Evolutionary conservation across 2,113 vertebrate species (phyloP).

Genomic region (Ranitomeya imitator): DNA sequence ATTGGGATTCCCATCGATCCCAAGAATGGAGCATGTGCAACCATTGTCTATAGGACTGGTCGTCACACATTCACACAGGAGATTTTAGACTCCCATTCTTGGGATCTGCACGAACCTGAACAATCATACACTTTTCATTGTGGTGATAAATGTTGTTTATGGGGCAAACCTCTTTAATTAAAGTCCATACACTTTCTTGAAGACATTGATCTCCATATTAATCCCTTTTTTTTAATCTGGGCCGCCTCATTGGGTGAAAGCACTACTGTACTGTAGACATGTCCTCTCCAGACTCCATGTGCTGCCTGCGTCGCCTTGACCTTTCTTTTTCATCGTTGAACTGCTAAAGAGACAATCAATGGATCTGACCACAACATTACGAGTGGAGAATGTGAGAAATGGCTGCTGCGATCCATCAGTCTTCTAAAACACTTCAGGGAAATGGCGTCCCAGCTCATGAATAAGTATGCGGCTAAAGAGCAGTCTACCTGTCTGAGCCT

Average conservation of each 20-base stretch:
- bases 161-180: not conserved
- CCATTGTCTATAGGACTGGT: no score
- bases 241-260: constrained; percentile 1
- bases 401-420: constrained; percentile 52
- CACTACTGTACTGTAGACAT: constrained; percentile 31
- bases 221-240: constrained; percentile 9
- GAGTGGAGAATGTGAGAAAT: constrained; percentile 51
- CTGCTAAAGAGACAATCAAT: constrained; percentile 52
- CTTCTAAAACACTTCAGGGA: constrained; percentile 56
- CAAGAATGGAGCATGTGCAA: no score
- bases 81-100: no score
- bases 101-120: no score
- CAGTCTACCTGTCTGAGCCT: constrained; percentile 44
- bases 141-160: no score
- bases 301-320: constrained; percentile 32
- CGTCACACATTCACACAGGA: no score
- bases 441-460: constrained; percentile 54
- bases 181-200: constrained; percentile 4
- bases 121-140: no score
- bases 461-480: constrained; percentile 44
- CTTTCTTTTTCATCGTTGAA: constrained; percentile 45
- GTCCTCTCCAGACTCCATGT: constrained; percentile 21
- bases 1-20: no score
- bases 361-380: constrained; percentile 56
- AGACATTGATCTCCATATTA: constrained; percentile 6